Conservation (phyloP, 2,113 vertebrate genomes). For the Xiphophorus hellerii region DNA sequence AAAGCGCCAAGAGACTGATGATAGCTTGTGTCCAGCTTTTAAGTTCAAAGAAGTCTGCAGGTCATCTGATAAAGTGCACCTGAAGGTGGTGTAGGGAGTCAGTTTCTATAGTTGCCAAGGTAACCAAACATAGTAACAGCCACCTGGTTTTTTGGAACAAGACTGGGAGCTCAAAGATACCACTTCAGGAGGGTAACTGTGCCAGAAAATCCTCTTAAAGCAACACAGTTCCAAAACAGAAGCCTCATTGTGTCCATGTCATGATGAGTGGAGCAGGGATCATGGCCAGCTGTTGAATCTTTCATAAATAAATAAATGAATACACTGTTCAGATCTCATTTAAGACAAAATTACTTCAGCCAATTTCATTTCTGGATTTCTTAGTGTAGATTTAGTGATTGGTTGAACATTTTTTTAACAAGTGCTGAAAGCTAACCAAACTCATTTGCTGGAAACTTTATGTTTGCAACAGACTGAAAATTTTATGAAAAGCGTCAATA, state of each 20-base stretch:
- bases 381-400: background rate
- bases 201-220: constrained; percentile 48
- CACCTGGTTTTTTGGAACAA: constrained; percentile 66
- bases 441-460: background rate
- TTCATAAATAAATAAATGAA: constrained; percentile 42
- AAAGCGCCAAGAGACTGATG: constrained; percentile 55
- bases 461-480: background rate
- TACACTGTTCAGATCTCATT: constrained; percentile 26
- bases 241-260: constrained; percentile 37
- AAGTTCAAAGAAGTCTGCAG: constrained; percentile 42
- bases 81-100: constrained; percentile 45
- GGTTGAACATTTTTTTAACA: constrained; percentile 10
- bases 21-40: constrained; percentile 16
- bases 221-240: constrained; percentile 51
- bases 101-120: constrained; percentile 51
- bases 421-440: background rate
- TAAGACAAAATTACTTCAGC: constrained; percentile 19
- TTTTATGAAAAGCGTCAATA: background rate
- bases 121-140: constrained; percentile 55
- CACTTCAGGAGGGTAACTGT: constrained; percentile 58
- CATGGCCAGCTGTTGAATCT: constrained; percentile 61
- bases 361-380: constrained; percentile 7
- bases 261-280: constrained; percentile 14
- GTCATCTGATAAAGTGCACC: constrained; percentile 71
- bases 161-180: constrained; percentile 29